phyloP scores from a whole-genome alignment of 1,140 invertebrate genomes.

The Monomorium pharaonis region DNA sequence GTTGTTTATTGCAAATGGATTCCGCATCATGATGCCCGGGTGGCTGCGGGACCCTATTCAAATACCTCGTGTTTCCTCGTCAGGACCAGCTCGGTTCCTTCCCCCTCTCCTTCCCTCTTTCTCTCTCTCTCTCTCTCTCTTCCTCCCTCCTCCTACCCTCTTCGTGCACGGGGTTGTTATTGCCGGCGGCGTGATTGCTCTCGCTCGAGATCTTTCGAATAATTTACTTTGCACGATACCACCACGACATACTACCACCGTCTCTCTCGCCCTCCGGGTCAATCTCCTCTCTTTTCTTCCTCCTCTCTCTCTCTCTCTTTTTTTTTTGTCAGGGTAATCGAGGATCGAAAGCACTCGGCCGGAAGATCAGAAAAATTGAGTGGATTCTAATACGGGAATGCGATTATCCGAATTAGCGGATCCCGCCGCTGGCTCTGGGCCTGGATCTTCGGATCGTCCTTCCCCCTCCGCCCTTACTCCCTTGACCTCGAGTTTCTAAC shows the following conservation, averaged over 20 bases:
- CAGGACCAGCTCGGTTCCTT: conserved; percentile 59
- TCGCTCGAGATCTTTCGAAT: conserved; percentile 79
- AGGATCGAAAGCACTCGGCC: conserved; percentile 76
- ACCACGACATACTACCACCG: conserved; percentile 53
- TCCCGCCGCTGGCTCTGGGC: conserved; percentile 58
- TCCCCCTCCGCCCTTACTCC: not conserved
- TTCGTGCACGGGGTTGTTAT: conserved; percentile 75
- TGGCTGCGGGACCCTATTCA: conserved; percentile 79
- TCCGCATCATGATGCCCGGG: conserved; percentile 81
- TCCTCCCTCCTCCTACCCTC: conserved; percentile 25
- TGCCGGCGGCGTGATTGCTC: conserved; percentile 77
- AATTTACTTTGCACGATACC: conserved; percentile 78
- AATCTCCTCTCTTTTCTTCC: conserved; percentile 4
- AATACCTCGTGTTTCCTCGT: conserved; percentile 80
- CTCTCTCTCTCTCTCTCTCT: conserved; percentile 7
- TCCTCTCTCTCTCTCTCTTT: not conserved
- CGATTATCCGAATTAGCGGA: conserved; percentile 80
- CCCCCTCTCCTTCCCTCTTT: not conserved
- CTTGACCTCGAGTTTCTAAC: conserved; percentile 2
- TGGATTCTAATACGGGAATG: conserved; percentile 82
- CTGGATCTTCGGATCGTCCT: conserved; percentile 60
- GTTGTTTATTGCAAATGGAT: conserved; percentile 86
- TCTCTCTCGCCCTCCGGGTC: conserved; percentile 32
- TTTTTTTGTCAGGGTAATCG: conserved; percentile 76
- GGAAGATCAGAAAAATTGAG: conserved; percentile 84